phyloP scores from a whole-genome alignment of 1,140 invertebrate genomes.

The Apocrypta bakeri region DNA sequence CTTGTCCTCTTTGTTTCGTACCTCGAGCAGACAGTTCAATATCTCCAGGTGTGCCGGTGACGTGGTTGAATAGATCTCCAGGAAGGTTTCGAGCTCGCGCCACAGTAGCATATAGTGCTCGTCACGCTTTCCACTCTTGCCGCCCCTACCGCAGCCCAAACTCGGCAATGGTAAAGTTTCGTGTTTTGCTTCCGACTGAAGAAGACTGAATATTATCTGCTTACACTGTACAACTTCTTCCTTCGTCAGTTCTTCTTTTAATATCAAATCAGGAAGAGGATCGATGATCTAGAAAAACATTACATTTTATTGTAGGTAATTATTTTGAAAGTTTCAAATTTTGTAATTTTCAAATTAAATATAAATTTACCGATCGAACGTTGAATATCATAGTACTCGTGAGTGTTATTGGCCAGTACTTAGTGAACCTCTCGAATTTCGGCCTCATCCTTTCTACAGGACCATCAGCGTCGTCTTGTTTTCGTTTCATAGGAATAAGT shows the following conservation, averaged over 20 bases:
- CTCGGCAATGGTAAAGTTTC: constrained; percentile 84
- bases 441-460: constrained; percentile 79
- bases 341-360: background rate
- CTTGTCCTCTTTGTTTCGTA: constrained; percentile 78
- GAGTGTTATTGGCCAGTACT: constrained; percentile 95
- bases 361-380: constrained; percentile 79
- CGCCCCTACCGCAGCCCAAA: constrained; percentile 75
- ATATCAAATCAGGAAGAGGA: constrained; percentile 85
- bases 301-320: no score
- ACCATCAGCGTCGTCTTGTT: constrained; percentile 68
- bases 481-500: constrained; percentile 81
- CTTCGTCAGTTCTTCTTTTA: constrained; percentile 88
- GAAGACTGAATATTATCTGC: constrained; percentile 88
- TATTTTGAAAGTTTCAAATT: no score
- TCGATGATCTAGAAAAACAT: constrained; percentile 80
- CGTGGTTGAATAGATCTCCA: constrained; percentile 82
- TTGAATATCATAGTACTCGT: constrained; percentile 94
- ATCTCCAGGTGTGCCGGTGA: constrained; percentile 84
- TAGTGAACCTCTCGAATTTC: constrained; percentile 84
- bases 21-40: constrained; percentile 89
- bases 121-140: constrained; percentile 81
- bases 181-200: constrained; percentile 88
- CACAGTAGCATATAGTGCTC: constrained; percentile 94
- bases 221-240: constrained; percentile 92
- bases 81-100: constrained; percentile 89